Evolutionary conservation across 1,140 invertebrate species (phyloP).

Genomic region (Dendrolimus punctatus): DNA sequence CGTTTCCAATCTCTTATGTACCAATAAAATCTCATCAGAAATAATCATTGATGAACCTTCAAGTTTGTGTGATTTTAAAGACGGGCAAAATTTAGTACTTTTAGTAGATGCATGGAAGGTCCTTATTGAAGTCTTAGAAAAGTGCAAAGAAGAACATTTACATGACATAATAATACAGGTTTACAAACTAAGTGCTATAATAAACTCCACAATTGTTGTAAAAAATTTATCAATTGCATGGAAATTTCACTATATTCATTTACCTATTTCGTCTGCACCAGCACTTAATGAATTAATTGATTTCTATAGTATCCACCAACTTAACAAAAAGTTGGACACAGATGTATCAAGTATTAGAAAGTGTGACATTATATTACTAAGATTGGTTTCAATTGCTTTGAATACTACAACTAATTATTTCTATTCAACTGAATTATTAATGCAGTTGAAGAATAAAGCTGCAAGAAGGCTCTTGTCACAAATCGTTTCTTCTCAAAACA

Average conservation of each 20-base stretch:
- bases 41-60: conserved; percentile 15
- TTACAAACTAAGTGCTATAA: conserved; percentile 41
- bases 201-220: conserved; percentile 42
- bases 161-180: conserved; percentile 41
- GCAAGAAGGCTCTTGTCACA: conserved; percentile 39
- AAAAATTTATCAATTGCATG: conserved; percentile 51
- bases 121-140: conserved; percentile 38
- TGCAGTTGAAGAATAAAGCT: conserved; percentile 22
- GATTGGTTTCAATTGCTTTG: conserved; percentile 41
- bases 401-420: not conserved
- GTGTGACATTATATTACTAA: conserved; percentile 8
- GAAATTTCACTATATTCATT: conserved; percentile 62
- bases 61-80: conserved; percentile 36
- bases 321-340: conserved; percentile 11
- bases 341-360: conserved; percentile 16
- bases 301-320: conserved; percentile 29
- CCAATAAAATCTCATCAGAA: conserved; percentile 16
- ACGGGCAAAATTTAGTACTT: conserved; percentile 35
- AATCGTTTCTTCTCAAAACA: conserved; percentile 38
- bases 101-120: conserved; percentile 38
- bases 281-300: conserved; percentile 50
- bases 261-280: conserved; percentile 51
- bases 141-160: conserved; percentile 49
- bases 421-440: not conserved
- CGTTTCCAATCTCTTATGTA: conserved; percentile 29